phyloP scores from a whole-genome alignment of 2,888 invertebrate species.

The Agrotis clavis region DNA sequence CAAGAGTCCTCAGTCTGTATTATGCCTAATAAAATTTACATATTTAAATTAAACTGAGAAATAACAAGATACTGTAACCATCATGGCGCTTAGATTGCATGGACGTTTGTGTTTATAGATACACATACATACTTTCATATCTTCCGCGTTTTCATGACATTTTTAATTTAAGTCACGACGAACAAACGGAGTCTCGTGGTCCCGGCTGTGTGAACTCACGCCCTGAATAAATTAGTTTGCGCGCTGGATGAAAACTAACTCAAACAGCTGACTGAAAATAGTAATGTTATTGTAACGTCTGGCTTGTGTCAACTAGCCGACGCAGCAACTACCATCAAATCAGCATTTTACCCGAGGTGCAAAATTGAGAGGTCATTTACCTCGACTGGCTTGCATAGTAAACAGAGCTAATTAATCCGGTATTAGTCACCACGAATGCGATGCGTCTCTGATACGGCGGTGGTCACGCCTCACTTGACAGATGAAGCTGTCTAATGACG shows the following conservation, averaged over 20 bases:
- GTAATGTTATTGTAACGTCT: constrained; percentile 46
- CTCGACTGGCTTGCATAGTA: constrained; percentile 21
- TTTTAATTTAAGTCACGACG: constrained; percentile 56
- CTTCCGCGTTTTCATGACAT: constrained; percentile 39
- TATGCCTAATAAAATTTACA: constrained; percentile 91
- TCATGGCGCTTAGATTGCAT: constrained; percentile 82
- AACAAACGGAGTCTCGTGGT: constrained; percentile 39
- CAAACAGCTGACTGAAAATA: constrained; percentile 57
- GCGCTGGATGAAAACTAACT: constrained; percentile 46
- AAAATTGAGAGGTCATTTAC: constrained; percentile 41
- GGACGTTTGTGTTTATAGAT: constrained; percentile 72
- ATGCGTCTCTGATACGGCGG: constrained; percentile 47
- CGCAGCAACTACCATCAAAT: constrained; percentile 36
- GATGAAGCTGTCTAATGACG: constrained; percentile 59
- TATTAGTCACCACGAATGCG: constrained; percentile 51
- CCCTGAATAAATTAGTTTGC: constrained; percentile 60
- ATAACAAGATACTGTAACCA: constrained; percentile 89
- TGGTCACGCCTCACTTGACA: constrained; percentile 54
- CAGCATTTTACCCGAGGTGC: constrained; percentile 35
- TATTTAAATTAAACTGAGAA: constrained; percentile 91
- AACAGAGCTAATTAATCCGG: constrained; percentile 56
- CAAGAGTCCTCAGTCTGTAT: constrained; percentile 89
- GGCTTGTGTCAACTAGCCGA: constrained; percentile 35
- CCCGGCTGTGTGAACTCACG: constrained; percentile 53
- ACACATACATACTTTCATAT: constrained; percentile 54